Conservation (phyloP, 2,888 invertebrate species). For the Caenorhabditis sp. region DNA sequence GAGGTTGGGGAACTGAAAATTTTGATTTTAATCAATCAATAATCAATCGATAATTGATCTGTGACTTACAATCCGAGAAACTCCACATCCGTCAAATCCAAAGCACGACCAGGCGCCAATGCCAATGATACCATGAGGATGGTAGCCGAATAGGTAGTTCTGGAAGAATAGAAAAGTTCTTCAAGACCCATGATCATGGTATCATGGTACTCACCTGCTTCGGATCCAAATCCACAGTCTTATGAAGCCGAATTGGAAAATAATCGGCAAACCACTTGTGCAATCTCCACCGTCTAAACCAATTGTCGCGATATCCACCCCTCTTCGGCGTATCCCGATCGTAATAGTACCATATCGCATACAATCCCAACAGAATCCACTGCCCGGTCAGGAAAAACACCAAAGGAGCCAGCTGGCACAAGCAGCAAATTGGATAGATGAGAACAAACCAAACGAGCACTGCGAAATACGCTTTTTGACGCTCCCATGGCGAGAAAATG, state of each 20-base stretch:
- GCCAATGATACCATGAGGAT: slow-evolving; percentile 93
- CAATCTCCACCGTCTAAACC: slow-evolving; percentile 83
- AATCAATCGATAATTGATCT: no score
- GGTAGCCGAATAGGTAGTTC: slow-evolving; percentile 86
- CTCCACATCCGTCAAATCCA: slow-evolving; percentile 87
- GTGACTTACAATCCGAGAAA: slow-evolving; percentile 79
- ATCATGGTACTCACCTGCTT: slow-evolving; percentile 48
- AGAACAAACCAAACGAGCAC: slow-evolving; percentile 60
- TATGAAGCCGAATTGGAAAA: slow-evolving; percentile 91
- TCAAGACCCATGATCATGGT: no score
- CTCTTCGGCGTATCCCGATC: slow-evolving; percentile 60
- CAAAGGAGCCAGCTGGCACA: slow-evolving; percentile 60
- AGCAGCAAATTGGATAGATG: slow-evolving; percentile 64
- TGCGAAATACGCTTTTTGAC: slow-evolving; percentile 52
- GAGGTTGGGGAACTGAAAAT: slow-evolving; percentile 56
- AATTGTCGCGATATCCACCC: slow-evolving; percentile 62
- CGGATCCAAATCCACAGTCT: slow-evolving; percentile 88
- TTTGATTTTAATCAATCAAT: no score
- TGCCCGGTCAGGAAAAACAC: slow-evolving; percentile 66
- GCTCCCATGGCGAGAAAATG: slow-evolving; percentile 60
- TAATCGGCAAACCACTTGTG: slow-evolving; percentile 90
- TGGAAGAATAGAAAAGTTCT: no score
- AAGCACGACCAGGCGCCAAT: slow-evolving; percentile 91
- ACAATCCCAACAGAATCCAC: slow-evolving; percentile 60
- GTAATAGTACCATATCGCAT: slow-evolving; percentile 64